phyloP scores from a whole-genome alignment of 2,113 vertebrate species.

The Colistium nudipinnis region DNA sequence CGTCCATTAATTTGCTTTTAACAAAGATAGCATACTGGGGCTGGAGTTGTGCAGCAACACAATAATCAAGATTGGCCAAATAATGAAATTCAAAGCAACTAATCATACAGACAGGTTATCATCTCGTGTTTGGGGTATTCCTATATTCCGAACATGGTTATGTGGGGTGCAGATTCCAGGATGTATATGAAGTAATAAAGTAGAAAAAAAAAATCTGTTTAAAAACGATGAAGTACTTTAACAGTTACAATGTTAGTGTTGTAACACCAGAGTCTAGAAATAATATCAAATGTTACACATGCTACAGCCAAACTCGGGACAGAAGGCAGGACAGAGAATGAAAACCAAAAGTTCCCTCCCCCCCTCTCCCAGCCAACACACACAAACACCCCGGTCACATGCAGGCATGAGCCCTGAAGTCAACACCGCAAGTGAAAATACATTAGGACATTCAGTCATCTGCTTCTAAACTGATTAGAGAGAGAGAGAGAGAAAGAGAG shows the following conservation, averaged over 20 bases:
- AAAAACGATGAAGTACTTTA: not conserved
- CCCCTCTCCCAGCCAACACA: not conserved
- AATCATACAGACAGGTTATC: not conserved
- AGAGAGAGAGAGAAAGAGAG: not conserved
- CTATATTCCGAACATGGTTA: not conserved
- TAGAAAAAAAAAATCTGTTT: not conserved
- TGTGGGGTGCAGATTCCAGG: not conserved
- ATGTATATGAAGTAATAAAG: not conserved
- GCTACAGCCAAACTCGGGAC: not conserved
- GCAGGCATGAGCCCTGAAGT: constrained; percentile 2
- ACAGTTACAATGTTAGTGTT: not conserved
- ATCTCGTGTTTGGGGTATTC: not conserved
- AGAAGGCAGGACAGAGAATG: constrained; percentile 36
- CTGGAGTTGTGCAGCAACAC: constrained; percentile 1
- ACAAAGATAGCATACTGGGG: not conserved
- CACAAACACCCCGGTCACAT: constrained; percentile 25
- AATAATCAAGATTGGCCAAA: not conserved
- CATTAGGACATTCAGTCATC: constrained; percentile 18
- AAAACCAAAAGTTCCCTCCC: constrained; percentile 37
- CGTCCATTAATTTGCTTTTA: not conserved
- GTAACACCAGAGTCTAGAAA: not conserved
- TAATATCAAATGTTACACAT: not conserved
- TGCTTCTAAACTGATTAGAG: constrained; percentile 26
- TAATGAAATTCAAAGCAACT: constrained; percentile 1
- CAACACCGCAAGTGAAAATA: constrained; percentile 12